Base-by-base conservation (phyloP, 2,888 invertebrate genomes). In the Agrochola lota region DNA sequence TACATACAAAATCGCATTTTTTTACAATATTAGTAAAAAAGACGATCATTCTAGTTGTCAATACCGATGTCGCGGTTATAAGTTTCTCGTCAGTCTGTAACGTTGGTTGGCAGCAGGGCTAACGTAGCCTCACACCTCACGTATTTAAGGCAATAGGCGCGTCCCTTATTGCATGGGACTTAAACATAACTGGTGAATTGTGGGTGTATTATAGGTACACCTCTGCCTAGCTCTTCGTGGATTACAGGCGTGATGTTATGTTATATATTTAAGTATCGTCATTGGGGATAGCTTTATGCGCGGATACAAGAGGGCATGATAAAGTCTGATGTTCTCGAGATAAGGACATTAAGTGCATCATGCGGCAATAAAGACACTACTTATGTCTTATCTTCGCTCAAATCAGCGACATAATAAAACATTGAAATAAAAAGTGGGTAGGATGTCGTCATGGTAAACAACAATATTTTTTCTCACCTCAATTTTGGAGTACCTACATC, bases 361-460 rank as follows among this genome's bases (percentile, higher is more conserved):
- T 43, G 5, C 12, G 43, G 12, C 23, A 57, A 43, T 70, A 59
- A 30, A n/a, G 70, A 70, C 62, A 63, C 70, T 43, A 59, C 70
- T 43, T 15, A 59, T 3, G 57, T 20, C 20, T 30, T 11, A 7
- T 69, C 9, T 40, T 57, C 20, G 57, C 4, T 26, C 11, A 57
- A 57, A 57, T n/a, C n/a, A 57, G n/a, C 55, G 23, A 52, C 52
- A 52, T 52, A 8, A 23, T 8, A 9, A 49, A 49, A 49, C 17
- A 49, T 49, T 49, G 49, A 5, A 49, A 40, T 64, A 64, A 64
- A 64, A 63, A 30, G 40, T 40, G 64, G n/a, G 64, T n/a, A 64
- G 40, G 8, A 8, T 64, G n/a, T 23, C 40, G 15, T 63, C 23
- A 52, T 52, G 23, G 52, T 52, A 52, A 52, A 23, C 23, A 20